Conservation (phyloP, 1,140 invertebrate species). For the Elymnias hypermnestra region DNA sequence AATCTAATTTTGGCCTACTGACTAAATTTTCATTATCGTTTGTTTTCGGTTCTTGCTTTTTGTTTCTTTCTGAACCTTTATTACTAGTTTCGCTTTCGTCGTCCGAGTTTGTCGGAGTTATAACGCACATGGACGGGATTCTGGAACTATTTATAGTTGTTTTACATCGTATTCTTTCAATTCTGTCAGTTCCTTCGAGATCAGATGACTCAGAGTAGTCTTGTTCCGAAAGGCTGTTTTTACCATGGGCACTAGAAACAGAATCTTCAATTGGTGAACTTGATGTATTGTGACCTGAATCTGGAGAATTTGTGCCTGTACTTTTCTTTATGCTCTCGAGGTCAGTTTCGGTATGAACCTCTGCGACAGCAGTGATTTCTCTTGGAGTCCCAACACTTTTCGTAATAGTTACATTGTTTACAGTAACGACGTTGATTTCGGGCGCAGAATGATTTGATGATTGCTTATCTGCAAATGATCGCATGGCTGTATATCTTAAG, state of each 20-base stretch:
- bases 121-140: constrained; percentile 95
- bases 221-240: constrained; percentile 82
- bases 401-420: constrained; percentile 53
- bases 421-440: constrained; percentile 38
- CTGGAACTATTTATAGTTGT: constrained; percentile 90
- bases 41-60: constrained; percentile 22
- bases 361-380: constrained; percentile 71
- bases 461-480: constrained; percentile 77
- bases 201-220: constrained; percentile 89
- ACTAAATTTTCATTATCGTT: constrained; percentile 30
- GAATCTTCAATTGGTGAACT: constrained; percentile 87
- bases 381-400: constrained; percentile 63
- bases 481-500: constrained; percentile 73
- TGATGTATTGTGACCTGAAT: constrained; percentile 88
- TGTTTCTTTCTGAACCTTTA: constrained; percentile 39
- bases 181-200: constrained; percentile 88
- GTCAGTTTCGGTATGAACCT: constrained; percentile 80
- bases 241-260: constrained; percentile 80
- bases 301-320: constrained; percentile 82
- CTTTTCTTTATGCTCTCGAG: constrained; percentile 68
- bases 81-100: constrained; percentile 81
- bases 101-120: constrained; percentile 91
- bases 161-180: constrained; percentile 89
- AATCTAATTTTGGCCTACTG: constrained; percentile 67
- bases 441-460: constrained; percentile 51